Evolutionary conservation across 2,888 invertebrate genomes (phyloP).

Genomic region (Plemyria rubiginata): DNA sequence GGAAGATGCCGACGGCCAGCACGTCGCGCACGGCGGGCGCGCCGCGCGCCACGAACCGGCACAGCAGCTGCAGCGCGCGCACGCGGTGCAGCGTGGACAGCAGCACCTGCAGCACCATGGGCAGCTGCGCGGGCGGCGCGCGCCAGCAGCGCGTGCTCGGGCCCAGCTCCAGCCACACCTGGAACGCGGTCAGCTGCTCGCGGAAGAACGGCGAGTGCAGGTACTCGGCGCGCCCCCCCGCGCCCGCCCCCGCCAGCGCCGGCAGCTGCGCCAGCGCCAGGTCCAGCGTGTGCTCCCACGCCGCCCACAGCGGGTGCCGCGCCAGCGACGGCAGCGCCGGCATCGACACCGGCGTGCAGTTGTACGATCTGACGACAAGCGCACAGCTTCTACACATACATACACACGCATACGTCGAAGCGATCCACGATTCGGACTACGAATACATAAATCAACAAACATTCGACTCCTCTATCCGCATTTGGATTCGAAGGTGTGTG

Average conservation of each 20-base stretch:
- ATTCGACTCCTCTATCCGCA: too few relatives aligned
- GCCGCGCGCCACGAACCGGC: constrained; percentile 97
- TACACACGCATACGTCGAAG: too few relatives aligned
- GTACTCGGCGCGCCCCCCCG: constrained; percentile 61
- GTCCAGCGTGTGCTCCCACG: constrained; percentile 99
- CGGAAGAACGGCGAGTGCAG: too few relatives aligned
- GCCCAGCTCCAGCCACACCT: too few relatives aligned
- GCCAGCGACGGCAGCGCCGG: constrained; percentile 96
- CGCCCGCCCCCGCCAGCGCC: constrained; percentile 84
- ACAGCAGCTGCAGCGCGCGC: constrained; percentile 96
- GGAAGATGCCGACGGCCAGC: constrained; percentile 98
- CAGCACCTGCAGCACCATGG: constrained; percentile 89
- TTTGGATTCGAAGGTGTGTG: too few relatives aligned
- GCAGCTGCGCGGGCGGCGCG: constrained; percentile 84
- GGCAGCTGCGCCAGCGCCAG: constrained; percentile 96
- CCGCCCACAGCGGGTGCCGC: constrained; percentile 96
- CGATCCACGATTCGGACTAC: too few relatives aligned
- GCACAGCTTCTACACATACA: not conserved
- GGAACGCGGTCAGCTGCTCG: too few relatives aligned
- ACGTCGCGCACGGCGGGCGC: constrained; percentile 95
- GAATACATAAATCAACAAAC: too few relatives aligned
- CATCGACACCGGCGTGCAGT: constrained; percentile 97
- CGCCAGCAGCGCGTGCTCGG: too few relatives aligned
- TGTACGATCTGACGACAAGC: constrained; percentile 88
- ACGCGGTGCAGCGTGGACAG: constrained; percentile 90